These are phyloP conservation scores for Lepisosteus osseus DNA, from an alignment of 2,113 vertebrate species.

Conservation along the genomic window DNA sequence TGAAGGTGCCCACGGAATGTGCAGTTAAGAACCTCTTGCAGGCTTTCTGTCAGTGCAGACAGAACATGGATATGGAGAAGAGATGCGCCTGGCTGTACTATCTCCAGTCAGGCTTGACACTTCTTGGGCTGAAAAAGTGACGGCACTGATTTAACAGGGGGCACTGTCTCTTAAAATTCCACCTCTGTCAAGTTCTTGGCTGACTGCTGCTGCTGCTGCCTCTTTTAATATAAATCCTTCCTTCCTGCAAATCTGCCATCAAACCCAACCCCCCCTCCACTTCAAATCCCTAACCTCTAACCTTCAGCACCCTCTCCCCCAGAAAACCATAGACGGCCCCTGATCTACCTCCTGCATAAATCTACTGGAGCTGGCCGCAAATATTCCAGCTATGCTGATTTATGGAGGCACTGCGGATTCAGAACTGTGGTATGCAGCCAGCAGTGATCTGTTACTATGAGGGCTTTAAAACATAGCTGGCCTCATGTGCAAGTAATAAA, in stretches of 20 bases:
- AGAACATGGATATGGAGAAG: not conserved
- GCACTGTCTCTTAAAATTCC: slow-evolving; percentile 1
- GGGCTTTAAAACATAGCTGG: slow-evolving; percentile 51
- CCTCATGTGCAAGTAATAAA: slow-evolving; percentile 23
- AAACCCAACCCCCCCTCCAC: slow-evolving; percentile 20
- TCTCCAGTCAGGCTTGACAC: slow-evolving; percentile 19
- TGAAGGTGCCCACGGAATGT: too few relatives aligned
- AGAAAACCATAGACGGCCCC: slow-evolving; percentile 61
- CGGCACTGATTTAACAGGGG: slow-evolving; percentile 31
- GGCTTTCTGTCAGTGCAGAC: not conserved
- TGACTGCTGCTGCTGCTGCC: not conserved
- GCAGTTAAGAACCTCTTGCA: too few relatives aligned
- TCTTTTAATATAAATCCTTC: slow-evolving; percentile 34
- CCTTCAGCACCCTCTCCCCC: slow-evolving; percentile 14
- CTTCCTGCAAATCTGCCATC: slow-evolving; percentile 46
- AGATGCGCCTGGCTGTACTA: not conserved
- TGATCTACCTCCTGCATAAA: slow-evolving; percentile 70
- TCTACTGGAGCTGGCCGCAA: slow-evolving; percentile 67
- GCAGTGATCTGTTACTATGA: slow-evolving; percentile 49
- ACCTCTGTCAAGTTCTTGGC: slow-evolving; percentile 5
- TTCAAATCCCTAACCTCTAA: slow-evolving; percentile 27
- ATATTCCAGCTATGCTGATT: slow-evolving; percentile 76
- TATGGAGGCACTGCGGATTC: slow-evolving; percentile 56
- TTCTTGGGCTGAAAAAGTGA: slow-evolving; percentile 33
- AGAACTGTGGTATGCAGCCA: slow-evolving; percentile 50